Conservation (phyloP, 2,888 invertebrate species). For the Sisyra nigra region DNA sequence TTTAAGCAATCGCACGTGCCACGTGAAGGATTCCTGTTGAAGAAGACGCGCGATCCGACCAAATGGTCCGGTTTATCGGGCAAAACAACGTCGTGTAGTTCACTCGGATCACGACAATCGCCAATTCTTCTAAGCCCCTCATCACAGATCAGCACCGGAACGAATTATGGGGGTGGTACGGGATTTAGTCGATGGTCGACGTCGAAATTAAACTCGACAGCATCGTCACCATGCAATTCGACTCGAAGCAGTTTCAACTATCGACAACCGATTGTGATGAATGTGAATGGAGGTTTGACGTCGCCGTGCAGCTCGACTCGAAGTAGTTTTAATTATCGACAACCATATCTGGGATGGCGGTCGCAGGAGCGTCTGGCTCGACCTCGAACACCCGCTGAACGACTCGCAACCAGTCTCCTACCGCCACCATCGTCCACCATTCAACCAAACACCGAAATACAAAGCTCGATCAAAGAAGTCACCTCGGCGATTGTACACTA, state of each 20-base stretch:
- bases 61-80: slow-evolving; percentile 25
- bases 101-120: slow-evolving; percentile 31
- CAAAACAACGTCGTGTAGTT: slow-evolving; percentile 73
- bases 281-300: slow-evolving; percentile 39
- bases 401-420: slow-evolving; percentile 50
- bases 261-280: slow-evolving; percentile 27
- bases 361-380: slow-evolving; percentile 64
- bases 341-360: slow-evolving; percentile 83
- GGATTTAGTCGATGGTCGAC: slow-evolving; percentile 55
- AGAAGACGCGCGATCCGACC: slow-evolving; percentile 49
- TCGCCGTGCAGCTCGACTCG: slow-evolving; percentile 47
- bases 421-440: slow-evolving; percentile 25
- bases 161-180: slow-evolving; percentile 10
- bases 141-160: slow-evolving; percentile 20
- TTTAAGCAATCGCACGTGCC: slow-evolving; percentile 58
- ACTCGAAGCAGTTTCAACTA: slow-evolving; percentile 56
- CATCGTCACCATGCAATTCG: slow-evolving; percentile 57
- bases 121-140: slow-evolving; percentile 25
- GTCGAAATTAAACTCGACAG: slow-evolving; percentile 55
- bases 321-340: slow-evolving; percentile 66
- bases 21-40: slow-evolving; percentile 63
- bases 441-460: slow-evolving; percentile 40
- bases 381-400: slow-evolving; percentile 73
- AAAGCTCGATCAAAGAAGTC: slow-evolving; percentile 79
- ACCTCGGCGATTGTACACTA: slow-evolving; percentile 87